Percentiles rank a stretch among this genome's conserved stretches.
phyloP scores from a whole-genome alignment of 2,113 vertebrate genomes.

The Lophotis ruficrista region DNA sequence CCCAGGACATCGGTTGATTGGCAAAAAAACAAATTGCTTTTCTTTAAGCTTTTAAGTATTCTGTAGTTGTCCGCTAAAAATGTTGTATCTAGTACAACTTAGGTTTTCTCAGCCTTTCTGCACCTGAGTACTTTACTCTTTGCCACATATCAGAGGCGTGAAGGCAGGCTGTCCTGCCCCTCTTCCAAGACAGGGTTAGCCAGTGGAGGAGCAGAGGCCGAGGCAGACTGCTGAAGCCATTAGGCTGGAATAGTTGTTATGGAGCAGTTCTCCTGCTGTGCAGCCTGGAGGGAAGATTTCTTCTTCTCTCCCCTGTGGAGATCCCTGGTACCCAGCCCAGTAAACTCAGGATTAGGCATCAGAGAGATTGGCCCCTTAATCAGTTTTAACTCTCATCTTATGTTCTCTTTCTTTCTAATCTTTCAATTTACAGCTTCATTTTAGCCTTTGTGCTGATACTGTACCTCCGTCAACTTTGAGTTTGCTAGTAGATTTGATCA shows the following conservation, averaged over 20 bases:
- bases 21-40: background rate
- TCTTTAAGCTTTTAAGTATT: background rate
- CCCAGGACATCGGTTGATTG: background rate
- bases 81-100: background rate
- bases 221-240: conserved; percentile 48
- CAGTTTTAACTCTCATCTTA: conserved; percentile 48
- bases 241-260: conserved; percentile 17
- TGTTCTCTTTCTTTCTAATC: conserved; percentile 8
- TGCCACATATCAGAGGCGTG: background rate
- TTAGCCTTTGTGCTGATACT: conserved; percentile 22
- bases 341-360: conserved; percentile 47
- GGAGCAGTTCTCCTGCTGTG: conserved; percentile 48
- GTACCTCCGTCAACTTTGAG: conserved; percentile 10
- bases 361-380: conserved; percentile 31
- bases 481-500: conserved; percentile 19
- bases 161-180: background rate
- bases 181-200: background rate
- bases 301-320: conserved; percentile 34
- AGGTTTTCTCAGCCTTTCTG: background rate
- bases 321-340: background rate
- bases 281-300: conserved; percentile 42
- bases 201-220: background rate
- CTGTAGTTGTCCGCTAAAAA: background rate
- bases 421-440: conserved; percentile 51
- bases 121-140: background rate